These are phyloP conservation scores for Eleutherodactylus coqui DNA, from an alignment of 2,797 vertebrate species.

Conservation along the genomic window DNA sequence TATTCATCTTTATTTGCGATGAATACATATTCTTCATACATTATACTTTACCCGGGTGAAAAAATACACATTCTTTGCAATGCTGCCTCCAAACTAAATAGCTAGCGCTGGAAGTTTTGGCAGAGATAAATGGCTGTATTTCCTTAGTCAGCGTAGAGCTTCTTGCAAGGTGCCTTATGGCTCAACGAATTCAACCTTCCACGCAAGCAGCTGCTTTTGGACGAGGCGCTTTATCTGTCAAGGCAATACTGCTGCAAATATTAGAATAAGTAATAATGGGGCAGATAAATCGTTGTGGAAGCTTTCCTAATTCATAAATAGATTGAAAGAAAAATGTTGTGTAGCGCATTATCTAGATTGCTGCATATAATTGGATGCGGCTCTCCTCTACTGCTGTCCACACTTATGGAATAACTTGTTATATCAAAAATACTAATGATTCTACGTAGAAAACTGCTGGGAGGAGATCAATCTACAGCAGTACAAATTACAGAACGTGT, in stretches of 20 bases:
- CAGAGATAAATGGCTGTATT: constrained; percentile 47
- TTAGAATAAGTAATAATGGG: background rate
- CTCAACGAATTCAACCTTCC: constrained; percentile 17
- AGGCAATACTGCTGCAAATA: constrained; percentile 2
- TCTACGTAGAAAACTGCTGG: background rate
- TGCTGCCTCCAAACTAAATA: constrained; percentile 37
- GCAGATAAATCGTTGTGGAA: background rate
- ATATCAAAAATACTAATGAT: background rate
- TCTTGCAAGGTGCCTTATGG: constrained; percentile 36
- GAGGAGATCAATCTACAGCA: background rate
- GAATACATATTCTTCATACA: constrained; percentile 35
- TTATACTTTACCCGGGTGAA: constrained; percentile 3
- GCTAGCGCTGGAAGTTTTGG: constrained; percentile 37
- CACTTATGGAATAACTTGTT: background rate
- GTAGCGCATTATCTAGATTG: constrained; percentile 9
- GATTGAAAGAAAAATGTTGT: constrained; percentile 17
- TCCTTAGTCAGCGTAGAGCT: constrained; percentile 8
- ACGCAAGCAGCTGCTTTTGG: background rate
- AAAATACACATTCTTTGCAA: constrained; percentile 27
- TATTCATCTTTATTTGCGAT: constrained; percentile 13
- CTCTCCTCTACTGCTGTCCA: background rate
- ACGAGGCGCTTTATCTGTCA: background rate
- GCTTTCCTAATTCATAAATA: background rate
- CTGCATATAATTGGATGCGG: background rate
- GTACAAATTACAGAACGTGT: background rate